These are phyloP conservation scores for Eueides isabella DNA, from an alignment of 1,140 invertebrate genomes.

Conservation along the genomic window DNA sequence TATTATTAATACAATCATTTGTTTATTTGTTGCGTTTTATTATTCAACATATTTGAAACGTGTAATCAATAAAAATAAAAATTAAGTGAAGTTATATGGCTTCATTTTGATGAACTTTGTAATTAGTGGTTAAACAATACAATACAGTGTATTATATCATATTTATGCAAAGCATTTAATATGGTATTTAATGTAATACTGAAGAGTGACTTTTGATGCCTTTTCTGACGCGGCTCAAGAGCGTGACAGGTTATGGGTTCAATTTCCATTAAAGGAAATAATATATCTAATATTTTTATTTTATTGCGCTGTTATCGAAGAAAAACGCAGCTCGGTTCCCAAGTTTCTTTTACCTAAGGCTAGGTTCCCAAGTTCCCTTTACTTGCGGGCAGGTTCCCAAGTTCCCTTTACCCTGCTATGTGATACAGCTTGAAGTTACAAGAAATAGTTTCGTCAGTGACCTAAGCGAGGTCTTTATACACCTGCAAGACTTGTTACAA, in stretches of 20 bases:
- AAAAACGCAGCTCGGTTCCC: too few species aligned
- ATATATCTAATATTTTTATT: too few species aligned
- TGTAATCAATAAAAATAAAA: neutral
- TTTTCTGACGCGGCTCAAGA: too few species aligned
- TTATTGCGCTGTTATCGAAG: too few species aligned
- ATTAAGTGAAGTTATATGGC: neutral
- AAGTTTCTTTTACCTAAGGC: too few species aligned
- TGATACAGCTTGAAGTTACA: too few species aligned
- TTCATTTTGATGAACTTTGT: neutral
- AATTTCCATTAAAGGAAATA: too few species aligned
- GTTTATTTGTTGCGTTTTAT: neutral
- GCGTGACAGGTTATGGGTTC: too few species aligned
- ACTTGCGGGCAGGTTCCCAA: too few species aligned
- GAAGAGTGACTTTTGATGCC: too few species aligned
- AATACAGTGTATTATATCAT: neutral
- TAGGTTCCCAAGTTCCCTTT: too few species aligned
- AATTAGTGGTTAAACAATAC: neutral
- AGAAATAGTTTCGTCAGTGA: slow-evolving; percentile 30
- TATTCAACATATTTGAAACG: slow-evolving; percentile 12
- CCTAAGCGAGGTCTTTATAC: slow-evolving; percentile 15
- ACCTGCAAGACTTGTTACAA: slow-evolving; percentile 34
- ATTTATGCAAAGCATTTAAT: neutral
- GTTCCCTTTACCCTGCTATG: too few species aligned
- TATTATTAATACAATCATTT: neutral
- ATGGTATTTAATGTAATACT: neutral